Evolutionary conservation across 1,140 invertebrate species (phyloP).

Genomic region (Hypsibius dujardini): DNA sequence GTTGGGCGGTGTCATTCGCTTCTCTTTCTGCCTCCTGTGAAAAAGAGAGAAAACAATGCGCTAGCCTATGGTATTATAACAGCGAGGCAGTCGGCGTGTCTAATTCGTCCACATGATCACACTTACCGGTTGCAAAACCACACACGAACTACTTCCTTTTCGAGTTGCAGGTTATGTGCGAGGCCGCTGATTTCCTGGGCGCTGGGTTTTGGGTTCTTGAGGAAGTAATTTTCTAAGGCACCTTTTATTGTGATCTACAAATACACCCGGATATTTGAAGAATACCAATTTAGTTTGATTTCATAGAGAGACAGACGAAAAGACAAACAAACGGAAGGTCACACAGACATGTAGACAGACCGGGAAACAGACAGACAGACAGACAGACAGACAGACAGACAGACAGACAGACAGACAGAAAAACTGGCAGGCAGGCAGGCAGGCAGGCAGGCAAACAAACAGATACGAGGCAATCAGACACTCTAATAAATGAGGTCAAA

Average conservation of each 20-base stretch:
- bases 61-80: neutral
- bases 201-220: constrained; percentile 32
- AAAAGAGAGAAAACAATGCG: neutral
- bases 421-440: too few relatives aligned
- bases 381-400: too few relatives aligned
- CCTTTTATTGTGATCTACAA: constrained; percentile 28
- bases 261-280: neutral
- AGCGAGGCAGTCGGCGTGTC: neutral
- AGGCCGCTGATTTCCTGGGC: constrained; percentile 31
- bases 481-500: too few relatives aligned
- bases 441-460: too few relatives aligned
- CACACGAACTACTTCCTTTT: constrained; percentile 28
- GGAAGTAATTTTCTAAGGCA: constrained; percentile 32
- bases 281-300: too few relatives aligned
- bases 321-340: neutral
- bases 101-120: neutral
- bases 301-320: too few relatives aligned
- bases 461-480: too few relatives aligned
- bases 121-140: neutral
- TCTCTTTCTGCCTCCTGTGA: too few relatives aligned
- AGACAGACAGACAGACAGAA: too few relatives aligned
- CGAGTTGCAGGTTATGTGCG: constrained; percentile 31
- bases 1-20: constrained; percentile 4
- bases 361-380: too few relatives aligned
- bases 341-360: too few relatives aligned